Evolutionary conservation across 2,797 vertebrate genomes (phyloP), one percentile per base, ranked within the genome.

Genomic region (Streptopelia turtur): DNA sequence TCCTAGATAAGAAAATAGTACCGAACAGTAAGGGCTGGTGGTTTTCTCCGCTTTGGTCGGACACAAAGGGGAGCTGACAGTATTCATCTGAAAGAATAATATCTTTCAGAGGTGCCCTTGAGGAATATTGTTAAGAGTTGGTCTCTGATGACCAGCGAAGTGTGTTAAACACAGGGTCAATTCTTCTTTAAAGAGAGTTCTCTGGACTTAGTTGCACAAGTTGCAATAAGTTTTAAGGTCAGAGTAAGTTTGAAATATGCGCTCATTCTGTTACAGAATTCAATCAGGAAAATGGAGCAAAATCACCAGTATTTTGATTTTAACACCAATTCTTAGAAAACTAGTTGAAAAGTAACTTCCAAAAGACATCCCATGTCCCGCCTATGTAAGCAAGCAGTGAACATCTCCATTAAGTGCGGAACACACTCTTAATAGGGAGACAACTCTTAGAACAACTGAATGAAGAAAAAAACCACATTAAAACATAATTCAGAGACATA

Each of bases 371-470:
- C 25, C 8, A 13, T 50, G 68, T 60, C 69, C 4, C 5, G 68
- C 23, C 8, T 23, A 47, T 0, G 0, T 18, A 47, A 60, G 31
- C 31, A 33, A 66, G n/a, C 14, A 55, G 5, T 3, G 5, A 89
- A 18, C 10, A 31, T n/a, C 65, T 76, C 72, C 31, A 14, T 21
- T 22, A 60, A n/a, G 25, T 16, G 18, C 45, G 75, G 31, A 57
- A 57, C 6, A 43, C 16, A 17, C 24, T 49, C 30, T 59, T 53
- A 39, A 17, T 1, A 63, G 11, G 20, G 11, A 69, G 14, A 22
- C 3, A 6, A 6, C 8, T 28, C 59, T 33, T 28, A 65, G 13
- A 3, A 0, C 27, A 22, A 10, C 10, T 33, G 8, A 89, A 64
- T 74, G 31, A 70, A 89, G 64, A 35, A 45, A 45, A 45, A 20